Conservation (phyloP, 2,113 vertebrate genomes). For the Hylia prasina region DNA sequence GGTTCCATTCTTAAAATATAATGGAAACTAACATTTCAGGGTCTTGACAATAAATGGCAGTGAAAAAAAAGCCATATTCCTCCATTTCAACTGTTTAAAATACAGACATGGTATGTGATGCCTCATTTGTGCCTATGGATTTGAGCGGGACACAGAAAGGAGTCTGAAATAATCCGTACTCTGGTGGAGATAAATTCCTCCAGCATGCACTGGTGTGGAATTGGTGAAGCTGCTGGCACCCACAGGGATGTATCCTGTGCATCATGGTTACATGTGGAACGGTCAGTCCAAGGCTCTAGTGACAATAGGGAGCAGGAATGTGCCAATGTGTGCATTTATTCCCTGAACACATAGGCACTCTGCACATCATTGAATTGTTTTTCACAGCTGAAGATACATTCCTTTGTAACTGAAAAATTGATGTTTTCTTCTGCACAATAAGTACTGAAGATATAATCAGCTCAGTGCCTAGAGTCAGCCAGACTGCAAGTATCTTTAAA, state of each 20-base stretch:
- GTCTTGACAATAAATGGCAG: background rate
- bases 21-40: background rate
- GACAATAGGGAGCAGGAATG: background rate
- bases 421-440: background rate
- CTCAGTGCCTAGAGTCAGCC: background rate
- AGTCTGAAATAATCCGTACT: background rate
- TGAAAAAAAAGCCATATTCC: background rate
- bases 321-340: background rate
- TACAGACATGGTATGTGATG: fast-evolving
- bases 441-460: background rate
- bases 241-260: background rate
- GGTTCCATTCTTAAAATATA: background rate
- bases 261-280: fast-evolving
- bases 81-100: background rate
- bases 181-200: background rate
- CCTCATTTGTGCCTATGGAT: background rate
- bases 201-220: fast-evolving
- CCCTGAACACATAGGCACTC: background rate
- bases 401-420: background rate
- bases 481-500: background rate
- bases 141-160: background rate
- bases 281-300: background rate
- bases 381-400: background rate
- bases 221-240: background rate
- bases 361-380: background rate